Conservation (phyloP, 2,113 vertebrate species). For the Azemiops feae region DNA sequence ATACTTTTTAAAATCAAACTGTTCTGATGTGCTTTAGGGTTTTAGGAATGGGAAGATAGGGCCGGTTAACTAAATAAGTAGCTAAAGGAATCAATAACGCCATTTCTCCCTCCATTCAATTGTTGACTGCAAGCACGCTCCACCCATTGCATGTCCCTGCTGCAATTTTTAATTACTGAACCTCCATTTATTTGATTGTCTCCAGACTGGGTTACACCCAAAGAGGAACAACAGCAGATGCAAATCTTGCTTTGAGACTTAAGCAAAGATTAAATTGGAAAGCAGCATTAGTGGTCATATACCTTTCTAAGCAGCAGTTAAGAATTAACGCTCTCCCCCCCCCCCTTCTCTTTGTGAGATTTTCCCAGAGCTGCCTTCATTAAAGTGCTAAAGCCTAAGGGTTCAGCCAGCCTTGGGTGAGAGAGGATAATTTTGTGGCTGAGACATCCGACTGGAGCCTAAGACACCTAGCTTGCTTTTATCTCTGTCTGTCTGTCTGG, state of each 20-base stretch:
- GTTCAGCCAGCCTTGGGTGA: conserved; percentile 1
- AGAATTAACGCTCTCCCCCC: background rate
- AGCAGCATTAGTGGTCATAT: background rate
- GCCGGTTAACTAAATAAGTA: background rate
- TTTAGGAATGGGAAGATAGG: background rate
- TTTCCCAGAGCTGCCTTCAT: conserved; percentile 3
- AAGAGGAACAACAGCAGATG: conserved; percentile 1
- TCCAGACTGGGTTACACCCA: background rate
- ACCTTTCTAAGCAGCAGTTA: conserved; percentile 20
- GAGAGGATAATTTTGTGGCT: background rate
- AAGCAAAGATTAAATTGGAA: background rate
- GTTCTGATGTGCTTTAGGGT: background rate
- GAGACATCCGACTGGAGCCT: background rate
- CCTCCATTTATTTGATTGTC: background rate
- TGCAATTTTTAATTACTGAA: background rate
- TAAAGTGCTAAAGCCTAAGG: background rate
- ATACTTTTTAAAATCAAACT: background rate
- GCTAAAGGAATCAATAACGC: background rate
- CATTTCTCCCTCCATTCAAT: background rate
- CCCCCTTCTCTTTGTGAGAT: background rate
- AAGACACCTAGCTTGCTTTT: conserved; percentile 4
- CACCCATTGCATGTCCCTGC: background rate
- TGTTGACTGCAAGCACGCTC: background rate
- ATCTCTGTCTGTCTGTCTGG: background rate
- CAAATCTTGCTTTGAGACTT: conserved; percentile 9